These are phyloP conservation scores for Euwallacea similis DNA, from an alignment of 1,140 invertebrate genomes.

Conservation along the genomic window DNA sequence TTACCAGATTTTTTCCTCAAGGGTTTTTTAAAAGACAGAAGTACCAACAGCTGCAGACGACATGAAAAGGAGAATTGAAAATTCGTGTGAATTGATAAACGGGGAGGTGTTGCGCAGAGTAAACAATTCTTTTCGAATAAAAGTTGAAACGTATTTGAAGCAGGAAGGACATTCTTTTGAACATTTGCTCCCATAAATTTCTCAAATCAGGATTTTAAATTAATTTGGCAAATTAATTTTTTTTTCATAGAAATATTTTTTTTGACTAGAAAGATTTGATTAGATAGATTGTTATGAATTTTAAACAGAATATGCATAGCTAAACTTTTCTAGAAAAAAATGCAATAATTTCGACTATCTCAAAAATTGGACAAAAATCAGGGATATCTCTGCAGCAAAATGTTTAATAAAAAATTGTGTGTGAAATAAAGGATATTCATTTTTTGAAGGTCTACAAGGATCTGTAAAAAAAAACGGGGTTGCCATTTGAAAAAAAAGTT, in stretches of 20 bases:
- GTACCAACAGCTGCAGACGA: conserved; percentile 1
- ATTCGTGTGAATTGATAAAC: too few species aligned
- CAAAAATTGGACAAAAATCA: too few species aligned
- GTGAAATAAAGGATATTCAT: neutral
- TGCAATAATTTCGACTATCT: neutral
- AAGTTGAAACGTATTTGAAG: neutral
- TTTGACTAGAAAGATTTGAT: too few species aligned
- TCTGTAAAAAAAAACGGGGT: too few species aligned
- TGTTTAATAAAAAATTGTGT: neutral
- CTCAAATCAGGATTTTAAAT: neutral
- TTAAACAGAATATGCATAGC: neutral
- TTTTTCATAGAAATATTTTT: neutral
- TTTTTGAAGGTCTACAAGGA: too few species aligned
- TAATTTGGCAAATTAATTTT: neutral
- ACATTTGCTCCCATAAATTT: neutral
- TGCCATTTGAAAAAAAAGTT: too few species aligned
- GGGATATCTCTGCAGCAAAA: too few species aligned
- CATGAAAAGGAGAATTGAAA: neutral
- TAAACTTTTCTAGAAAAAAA: neutral
- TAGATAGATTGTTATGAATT: neutral
- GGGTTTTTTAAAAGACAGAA: conserved; percentile 4
- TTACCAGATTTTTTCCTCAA: neutral
- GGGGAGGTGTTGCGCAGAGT: neutral
- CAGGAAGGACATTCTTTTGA: neutral
- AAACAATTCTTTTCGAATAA: neutral